Conservation (phyloP, 1,140 invertebrate species). For the Ctenoplectra terminalis region DNA sequence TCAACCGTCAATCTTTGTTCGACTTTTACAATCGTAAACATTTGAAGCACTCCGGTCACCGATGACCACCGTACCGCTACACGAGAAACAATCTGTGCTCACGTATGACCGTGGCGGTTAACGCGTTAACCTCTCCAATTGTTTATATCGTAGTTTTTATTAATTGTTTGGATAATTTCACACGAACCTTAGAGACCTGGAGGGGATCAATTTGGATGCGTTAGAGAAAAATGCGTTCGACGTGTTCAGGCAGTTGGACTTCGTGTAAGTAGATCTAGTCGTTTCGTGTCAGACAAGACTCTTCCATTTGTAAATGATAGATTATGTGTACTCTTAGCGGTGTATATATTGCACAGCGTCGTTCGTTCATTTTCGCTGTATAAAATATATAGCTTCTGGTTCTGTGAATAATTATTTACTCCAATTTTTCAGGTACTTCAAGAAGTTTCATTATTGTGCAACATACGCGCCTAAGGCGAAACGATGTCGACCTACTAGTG, state of each 20-base stretch:
- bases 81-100: too few species aligned
- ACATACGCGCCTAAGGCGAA: constrained; percentile 85
- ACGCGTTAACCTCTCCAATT: too few species aligned
- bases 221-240: constrained; percentile 84
- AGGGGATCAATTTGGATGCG: constrained; percentile 84
- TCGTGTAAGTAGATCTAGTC: constrained; percentile 78
- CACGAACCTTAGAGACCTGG: constrained; percentile 77
- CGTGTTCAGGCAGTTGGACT: constrained; percentile 82
- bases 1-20: too few species aligned
- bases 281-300: background rate
- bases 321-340: too few species aligned
- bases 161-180: background rate
- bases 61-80: too few species aligned
- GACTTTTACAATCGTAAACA: too few species aligned
- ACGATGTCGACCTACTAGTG: constrained; percentile 86
- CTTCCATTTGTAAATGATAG: background rate
- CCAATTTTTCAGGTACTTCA: constrained; percentile 85
- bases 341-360: too few species aligned
- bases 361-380: too few species aligned
- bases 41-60: too few species aligned
- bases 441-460: constrained; percentile 88
- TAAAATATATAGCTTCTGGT: too few species aligned
- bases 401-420: background rate
- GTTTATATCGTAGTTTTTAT: too few species aligned
- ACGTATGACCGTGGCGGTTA: too few species aligned